Conservation (phyloP, 2,797 vertebrate genomes). For the Etheostoma nigrum region DNA sequence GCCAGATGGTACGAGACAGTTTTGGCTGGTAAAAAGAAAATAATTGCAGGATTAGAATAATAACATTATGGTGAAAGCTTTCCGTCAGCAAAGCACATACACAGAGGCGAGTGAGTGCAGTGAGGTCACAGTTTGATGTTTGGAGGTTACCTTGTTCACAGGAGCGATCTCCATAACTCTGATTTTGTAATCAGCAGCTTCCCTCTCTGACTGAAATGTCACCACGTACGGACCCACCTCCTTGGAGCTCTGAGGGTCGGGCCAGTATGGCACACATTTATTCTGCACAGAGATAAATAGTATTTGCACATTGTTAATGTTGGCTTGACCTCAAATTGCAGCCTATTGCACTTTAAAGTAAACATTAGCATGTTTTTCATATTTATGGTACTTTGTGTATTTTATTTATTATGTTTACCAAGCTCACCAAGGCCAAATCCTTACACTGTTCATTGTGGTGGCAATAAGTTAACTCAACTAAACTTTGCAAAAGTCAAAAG, state of each 20-base stretch:
- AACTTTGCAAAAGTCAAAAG: background rate
- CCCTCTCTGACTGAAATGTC: conserved; percentile 77
- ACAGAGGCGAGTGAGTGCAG: conserved; percentile 1
- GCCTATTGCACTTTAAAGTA: background rate
- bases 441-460: background rate
- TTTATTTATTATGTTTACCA: background rate
- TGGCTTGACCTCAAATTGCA: background rate
- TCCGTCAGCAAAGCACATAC: background rate
- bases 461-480: background rate
- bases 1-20: conserved; percentile 85
- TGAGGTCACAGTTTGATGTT: conserved; percentile 14
- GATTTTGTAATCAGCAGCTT: conserved; percentile 90
- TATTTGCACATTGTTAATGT: background rate
- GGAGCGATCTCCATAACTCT: conserved; percentile 84
- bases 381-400: background rate
- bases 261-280: conserved; percentile 98
- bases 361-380: background rate
- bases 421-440: background rate
- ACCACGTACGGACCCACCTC: conserved; percentile 86
- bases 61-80: background rate
- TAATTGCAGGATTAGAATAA: accelerated
- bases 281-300: conserved; percentile 82
- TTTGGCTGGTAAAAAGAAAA: conserved; percentile 64
- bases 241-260: conserved; percentile 77
- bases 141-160: conserved; percentile 82